phyloP scores from a whole-genome alignment of 2,113 vertebrate genomes.

The Coptodon rendalli region DNA sequence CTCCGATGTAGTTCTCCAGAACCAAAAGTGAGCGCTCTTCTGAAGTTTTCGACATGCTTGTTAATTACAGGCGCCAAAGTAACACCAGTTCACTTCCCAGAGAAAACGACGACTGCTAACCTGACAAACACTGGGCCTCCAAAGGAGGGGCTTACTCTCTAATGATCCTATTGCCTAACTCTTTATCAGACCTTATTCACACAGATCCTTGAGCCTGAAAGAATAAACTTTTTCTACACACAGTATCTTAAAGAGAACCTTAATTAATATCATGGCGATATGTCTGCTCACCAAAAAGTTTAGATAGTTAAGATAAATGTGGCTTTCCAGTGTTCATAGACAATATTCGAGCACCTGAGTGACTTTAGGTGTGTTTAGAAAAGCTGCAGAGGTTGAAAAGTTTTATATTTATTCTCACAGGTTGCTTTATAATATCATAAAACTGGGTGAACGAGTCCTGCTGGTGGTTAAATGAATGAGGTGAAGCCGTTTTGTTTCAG shows the following conservation, averaged over 20 bases:
- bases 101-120: fast-evolving
- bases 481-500: neutral
- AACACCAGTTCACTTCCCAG: neutral
- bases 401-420: neutral
- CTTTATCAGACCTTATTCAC: neutral
- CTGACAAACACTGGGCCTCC: neutral
- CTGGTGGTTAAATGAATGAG: neutral
- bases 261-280: neutral
- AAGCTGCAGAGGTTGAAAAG: neutral
- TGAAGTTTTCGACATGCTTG: conserved; percentile 49
- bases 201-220: neutral
- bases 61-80: neutral
- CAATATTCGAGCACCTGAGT: neutral
- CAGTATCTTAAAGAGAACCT: neutral
- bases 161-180: neutral
- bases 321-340: neutral
- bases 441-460: neutral
- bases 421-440: neutral
- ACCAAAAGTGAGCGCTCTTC: conserved; percentile 61
- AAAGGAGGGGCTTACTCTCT: neutral
- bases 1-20: conserved; percentile 90
- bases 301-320: neutral
- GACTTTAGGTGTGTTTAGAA: neutral
- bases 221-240: neutral
- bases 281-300: neutral